Evolutionary conservation across 2,797 vertebrate species (phyloP).

Genomic region (Cheirogaleus major): DNA sequence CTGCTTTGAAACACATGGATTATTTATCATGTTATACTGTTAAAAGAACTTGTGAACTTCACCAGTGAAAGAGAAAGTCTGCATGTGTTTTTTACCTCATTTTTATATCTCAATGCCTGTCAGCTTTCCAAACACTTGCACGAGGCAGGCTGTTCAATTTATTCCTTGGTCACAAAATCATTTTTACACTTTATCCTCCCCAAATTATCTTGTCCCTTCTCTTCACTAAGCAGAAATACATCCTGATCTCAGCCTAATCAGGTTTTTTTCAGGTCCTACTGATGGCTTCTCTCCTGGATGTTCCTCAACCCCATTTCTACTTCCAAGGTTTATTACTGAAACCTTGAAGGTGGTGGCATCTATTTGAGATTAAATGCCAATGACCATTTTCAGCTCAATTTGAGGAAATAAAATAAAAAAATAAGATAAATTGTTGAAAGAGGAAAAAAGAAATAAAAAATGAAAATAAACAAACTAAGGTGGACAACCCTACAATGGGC

Average conservation of each 20-base stretch:
- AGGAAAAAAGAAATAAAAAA: neutral
- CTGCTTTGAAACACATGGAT: neutral
- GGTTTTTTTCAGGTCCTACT: neutral
- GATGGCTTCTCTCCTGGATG: neutral
- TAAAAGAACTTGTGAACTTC: slow-evolving; percentile 24
- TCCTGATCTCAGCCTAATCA: neutral
- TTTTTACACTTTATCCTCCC: neutral
- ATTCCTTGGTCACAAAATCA: neutral
- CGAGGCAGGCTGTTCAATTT: neutral
- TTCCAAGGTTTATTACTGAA: neutral
- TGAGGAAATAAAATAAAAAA: neutral
- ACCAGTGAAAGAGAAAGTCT: slow-evolving; percentile 46
- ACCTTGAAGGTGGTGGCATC: neutral
- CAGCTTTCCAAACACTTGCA: neutral
- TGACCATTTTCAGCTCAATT: neutral
- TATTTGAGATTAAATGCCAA: neutral
- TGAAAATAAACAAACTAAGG: neutral
- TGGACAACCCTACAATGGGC: neutral
- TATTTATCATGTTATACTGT: neutral
- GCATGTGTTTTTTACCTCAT: neutral
- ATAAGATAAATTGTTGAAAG: neutral
- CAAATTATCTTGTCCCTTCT: neutral
- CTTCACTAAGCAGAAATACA: neutral
- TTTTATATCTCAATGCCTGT: slow-evolving; percentile 1
- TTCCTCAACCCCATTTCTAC: neutral